Evolutionary conservation across 1,140 invertebrate species (phyloP).

Genomic region (Diprion similis): DNA sequence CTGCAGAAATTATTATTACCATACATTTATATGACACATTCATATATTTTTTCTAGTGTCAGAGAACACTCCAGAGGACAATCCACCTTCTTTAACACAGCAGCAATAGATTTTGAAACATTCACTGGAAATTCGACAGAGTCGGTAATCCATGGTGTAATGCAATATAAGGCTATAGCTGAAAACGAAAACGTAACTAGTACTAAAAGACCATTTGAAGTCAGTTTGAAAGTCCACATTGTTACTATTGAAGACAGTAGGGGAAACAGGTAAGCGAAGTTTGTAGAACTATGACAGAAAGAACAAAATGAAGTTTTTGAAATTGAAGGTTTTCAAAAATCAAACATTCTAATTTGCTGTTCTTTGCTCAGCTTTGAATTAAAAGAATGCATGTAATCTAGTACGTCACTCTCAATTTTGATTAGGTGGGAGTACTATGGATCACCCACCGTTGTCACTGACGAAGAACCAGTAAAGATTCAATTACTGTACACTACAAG

Average conservation of each 20-base stretch:
- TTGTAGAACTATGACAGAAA: background rate
- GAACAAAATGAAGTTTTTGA: too few species aligned
- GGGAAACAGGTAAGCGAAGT: slow-evolving; percentile 43
- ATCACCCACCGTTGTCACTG: background rate
- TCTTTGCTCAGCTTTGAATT: too few species aligned
- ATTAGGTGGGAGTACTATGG: background rate
- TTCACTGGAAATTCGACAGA: slow-evolving; percentile 25
- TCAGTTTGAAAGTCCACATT: slow-evolving; percentile 37
- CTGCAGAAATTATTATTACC: background rate
- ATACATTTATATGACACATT: slow-evolving; percentile 18
- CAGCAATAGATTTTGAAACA: slow-evolving; percentile 41
- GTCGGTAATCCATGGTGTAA: slow-evolving; percentile 31
- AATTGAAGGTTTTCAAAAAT: too few species aligned
- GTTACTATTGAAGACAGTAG: slow-evolving; percentile 47
- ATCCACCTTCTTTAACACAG: slow-evolving; percentile 44
- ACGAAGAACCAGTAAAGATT: background rate
- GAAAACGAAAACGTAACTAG: slow-evolving; percentile 34
- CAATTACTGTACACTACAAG: background rate
- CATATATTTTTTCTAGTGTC: slow-evolving; percentile 36
- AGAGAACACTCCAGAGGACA: slow-evolving; percentile 32
- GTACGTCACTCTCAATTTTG: background rate
- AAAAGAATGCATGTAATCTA: too few species aligned
- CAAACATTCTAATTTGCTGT: background rate
- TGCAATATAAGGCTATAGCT: slow-evolving; percentile 37
- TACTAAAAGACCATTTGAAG: slow-evolving; percentile 32